phyloP scores from a whole-genome alignment of 1,140 invertebrate genomes.

The Conus betulinus region DNA sequence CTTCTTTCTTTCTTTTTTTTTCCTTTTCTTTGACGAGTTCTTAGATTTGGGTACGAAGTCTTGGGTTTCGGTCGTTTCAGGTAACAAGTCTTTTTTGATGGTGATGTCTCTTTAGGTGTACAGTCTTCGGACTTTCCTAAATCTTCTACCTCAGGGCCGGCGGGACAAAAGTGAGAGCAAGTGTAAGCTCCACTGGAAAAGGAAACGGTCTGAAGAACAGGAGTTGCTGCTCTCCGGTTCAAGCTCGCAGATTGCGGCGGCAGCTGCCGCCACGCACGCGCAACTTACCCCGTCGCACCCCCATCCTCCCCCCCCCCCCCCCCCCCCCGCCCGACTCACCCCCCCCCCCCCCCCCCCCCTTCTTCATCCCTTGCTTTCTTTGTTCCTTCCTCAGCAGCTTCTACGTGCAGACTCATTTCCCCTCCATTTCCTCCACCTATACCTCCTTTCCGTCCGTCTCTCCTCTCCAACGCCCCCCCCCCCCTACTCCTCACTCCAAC shows the following conservation, averaged over 20 bases:
- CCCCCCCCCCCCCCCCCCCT: background rate
- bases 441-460: background rate
- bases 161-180: slow-evolving; percentile 36
- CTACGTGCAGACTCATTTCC: background rate
- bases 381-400: background rate
- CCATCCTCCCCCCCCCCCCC: background rate
- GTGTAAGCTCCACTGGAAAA: slow-evolving; percentile 42
- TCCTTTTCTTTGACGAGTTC: slow-evolving; percentile 2
- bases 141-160: background rate
- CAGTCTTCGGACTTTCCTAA: slow-evolving; percentile 14
- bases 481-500: background rate
- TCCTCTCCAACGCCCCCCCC: background rate
- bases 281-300: background rate
- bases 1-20: background rate
- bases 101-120: slow-evolving; percentile 5
- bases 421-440: background rate
- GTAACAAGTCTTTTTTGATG: background rate
- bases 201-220: slow-evolving; percentile 27
- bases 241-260: background rate
- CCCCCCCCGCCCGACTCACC: background rate
- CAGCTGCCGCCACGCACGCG: slow-evolving; percentile 11
- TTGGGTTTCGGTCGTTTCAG: slow-evolving; percentile 29
- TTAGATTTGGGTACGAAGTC: slow-evolving; percentile 20
- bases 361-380: background rate
- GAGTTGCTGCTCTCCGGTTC: background rate